Base-by-base conservation (phyloP, 2,888 invertebrate species). In the Colostygia pectinataria region DNA sequence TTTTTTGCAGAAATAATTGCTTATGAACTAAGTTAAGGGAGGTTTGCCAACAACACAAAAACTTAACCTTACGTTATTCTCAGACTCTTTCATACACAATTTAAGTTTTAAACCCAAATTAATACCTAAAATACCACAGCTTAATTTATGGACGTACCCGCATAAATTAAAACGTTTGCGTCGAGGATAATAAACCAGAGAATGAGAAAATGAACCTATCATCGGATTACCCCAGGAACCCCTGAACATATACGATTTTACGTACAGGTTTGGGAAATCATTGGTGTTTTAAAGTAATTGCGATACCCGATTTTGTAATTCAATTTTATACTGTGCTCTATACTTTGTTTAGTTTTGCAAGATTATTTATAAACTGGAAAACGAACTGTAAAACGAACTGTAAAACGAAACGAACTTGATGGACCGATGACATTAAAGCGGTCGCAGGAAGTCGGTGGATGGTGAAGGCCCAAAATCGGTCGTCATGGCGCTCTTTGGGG, bases 131-230 rank as follows among this genome's bases (percentile, higher is more conserved):
- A 55, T 58, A 45, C 50, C 45, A 29, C 53, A 38, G 48, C 45
- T 49, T 58, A 61, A 63, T 63, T 61, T 54, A 61, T 57, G 59
- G 54, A 47, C 51, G 48, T 50, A 49, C 73, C 72, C 60, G 71
- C 69, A 73, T 73, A 72, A 59, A 73, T 73, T 73, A 64, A 64
- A 70, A 59, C 59, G 40, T 63, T 53, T 61, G 63, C 54, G 57
- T 51, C 49, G 54, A 65, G 61, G 63, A 65, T 70, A 60, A 67
- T 63, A 53, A 61, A 55, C 56, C 47, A 52, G 62, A 41, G 59
- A 59, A 60, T 53, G 59, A 63, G 66, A 65, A 66, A 67, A 57
- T 56, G 43, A 46, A 68, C 71, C 72, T 72, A 72, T 65, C 71
- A 59, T 48, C 49, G 69, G 71, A 68, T 70, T 69, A 68, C 54